phyloP scores from a whole-genome alignment of 2,888 invertebrate genomes.

The Ophion costatus region DNA sequence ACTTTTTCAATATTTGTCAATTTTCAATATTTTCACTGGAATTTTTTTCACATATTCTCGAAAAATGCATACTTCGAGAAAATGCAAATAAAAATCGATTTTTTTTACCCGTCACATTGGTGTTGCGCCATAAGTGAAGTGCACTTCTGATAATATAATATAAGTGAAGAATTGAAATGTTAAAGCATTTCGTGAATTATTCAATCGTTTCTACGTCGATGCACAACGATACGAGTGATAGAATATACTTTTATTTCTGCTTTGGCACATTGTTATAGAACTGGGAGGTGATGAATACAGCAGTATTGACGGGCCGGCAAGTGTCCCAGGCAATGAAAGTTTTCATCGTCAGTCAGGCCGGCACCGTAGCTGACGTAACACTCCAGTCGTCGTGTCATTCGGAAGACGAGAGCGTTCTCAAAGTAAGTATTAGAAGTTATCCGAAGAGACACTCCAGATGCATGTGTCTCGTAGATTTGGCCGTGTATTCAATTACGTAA shows the following conservation, averaged over 20 bases:
- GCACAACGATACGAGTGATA: not conserved
- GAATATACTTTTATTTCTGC: constrained; percentile 15
- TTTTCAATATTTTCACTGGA: no score
- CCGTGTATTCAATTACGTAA: not conserved
- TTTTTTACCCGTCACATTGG: no score
- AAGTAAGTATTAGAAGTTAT: constrained; percentile 86
- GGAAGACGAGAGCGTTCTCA: constrained; percentile 97
- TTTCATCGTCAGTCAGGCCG: constrained; percentile 96
- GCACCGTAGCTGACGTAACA: constrained; percentile 97
- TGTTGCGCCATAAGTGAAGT: not conserved
- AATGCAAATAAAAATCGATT: not conserved
- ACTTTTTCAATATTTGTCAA: no score
- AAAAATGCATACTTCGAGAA: not conserved
- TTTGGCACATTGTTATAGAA: constrained; percentile 87
- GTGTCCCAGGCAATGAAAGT: constrained; percentile 98
- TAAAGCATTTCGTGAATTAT: no score
- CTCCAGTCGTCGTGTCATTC: constrained; percentile 97
- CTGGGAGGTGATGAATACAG: constrained; percentile 97
- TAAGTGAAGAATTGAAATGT: no score
- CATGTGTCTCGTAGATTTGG: not conserved
- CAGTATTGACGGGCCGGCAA: constrained; percentile 96
- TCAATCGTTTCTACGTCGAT: not conserved
- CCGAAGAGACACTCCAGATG: constrained; percentile 2
- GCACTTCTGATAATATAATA: no score
- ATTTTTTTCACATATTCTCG: no score